Conservation (phyloP, 2,113 vertebrate genomes). For the Clarias gariepinus region DNA sequence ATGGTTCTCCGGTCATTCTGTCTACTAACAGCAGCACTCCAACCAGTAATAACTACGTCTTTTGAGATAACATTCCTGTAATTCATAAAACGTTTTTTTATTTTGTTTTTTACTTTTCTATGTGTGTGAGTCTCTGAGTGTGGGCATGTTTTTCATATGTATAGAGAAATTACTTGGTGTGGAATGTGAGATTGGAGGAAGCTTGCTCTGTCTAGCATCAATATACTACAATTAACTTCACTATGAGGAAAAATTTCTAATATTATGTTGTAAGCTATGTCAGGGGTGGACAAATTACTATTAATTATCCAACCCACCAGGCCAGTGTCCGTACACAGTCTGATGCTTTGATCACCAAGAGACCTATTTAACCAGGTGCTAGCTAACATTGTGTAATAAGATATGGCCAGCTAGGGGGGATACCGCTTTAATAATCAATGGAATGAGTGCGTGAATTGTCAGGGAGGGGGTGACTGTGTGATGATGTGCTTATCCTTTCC, state of each 20-base stretch:
- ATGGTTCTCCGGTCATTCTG: not conserved
- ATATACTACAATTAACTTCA: not conserved
- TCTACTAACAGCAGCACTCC: constrained; percentile 2
- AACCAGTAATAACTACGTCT: constrained; percentile 35
- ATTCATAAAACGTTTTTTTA: constrained; percentile 31
- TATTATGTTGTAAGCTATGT: not conserved
- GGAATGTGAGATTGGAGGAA: constrained; percentile 9
- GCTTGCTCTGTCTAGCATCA: not conserved
- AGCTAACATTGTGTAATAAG: not conserved
- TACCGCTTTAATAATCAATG: not conserved
- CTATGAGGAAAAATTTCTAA: too few relatives aligned
- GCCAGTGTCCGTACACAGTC: not conserved
- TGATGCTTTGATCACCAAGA: not conserved
- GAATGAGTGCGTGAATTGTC: not conserved
- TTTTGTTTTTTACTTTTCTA: constrained; percentile 36
- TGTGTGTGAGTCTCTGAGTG: constrained; percentile 29
- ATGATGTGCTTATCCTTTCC: not conserved
- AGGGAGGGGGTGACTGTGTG: not conserved
- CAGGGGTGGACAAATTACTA: not conserved
- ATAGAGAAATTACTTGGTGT: constrained; percentile 28
- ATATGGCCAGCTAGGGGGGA: not conserved
- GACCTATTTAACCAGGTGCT: not conserved
- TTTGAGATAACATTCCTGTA: constrained; percentile 36
- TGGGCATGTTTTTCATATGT: constrained; percentile 40
- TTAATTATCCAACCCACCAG: not conserved